These are phyloP conservation scores for Molothrus ater DNA, from an alignment of 2,797 vertebrate genomes.

Conservation along the genomic window DNA sequence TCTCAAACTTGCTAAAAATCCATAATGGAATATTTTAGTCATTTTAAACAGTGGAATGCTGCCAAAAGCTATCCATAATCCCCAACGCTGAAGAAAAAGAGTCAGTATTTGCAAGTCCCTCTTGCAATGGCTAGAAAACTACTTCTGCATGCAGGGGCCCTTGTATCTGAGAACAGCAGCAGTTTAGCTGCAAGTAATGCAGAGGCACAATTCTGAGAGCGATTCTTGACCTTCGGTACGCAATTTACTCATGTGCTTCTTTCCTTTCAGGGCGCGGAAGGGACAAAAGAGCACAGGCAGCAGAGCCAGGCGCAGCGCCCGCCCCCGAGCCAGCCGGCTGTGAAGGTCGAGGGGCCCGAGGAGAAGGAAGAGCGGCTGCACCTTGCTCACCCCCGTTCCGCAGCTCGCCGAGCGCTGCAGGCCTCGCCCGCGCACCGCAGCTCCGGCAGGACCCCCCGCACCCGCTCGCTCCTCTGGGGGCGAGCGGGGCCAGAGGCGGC, in stretches of 20 bases:
- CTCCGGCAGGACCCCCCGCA: neutral
- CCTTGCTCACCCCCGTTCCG: neutral
- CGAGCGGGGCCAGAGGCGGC: neutral
- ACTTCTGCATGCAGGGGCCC: neutral
- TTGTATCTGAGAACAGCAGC: neutral
- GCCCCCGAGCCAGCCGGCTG: neutral
- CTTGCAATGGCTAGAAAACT: neutral
- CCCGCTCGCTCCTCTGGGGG: neutral
- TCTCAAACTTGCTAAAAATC: neutral
- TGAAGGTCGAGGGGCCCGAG: slow-evolving; percentile 67
- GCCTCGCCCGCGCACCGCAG: neutral
- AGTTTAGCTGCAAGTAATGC: neutral
- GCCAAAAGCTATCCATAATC: neutral
- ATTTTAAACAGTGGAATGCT: neutral
- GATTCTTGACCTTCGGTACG: neutral
- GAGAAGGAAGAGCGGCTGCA: neutral
- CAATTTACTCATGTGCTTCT: neutral
- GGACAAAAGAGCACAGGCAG: neutral
- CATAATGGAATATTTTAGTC: neutral
- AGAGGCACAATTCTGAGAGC: neutral
- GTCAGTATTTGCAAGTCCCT: neutral
- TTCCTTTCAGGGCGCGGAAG: neutral
- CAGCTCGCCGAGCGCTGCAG: neutral
- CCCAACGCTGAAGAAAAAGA: neutral
- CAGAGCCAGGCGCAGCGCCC: neutral